Evolutionary conservation across 2,113 vertebrate species (phyloP).

Genomic region (Callithrix jacchus): DNA sequence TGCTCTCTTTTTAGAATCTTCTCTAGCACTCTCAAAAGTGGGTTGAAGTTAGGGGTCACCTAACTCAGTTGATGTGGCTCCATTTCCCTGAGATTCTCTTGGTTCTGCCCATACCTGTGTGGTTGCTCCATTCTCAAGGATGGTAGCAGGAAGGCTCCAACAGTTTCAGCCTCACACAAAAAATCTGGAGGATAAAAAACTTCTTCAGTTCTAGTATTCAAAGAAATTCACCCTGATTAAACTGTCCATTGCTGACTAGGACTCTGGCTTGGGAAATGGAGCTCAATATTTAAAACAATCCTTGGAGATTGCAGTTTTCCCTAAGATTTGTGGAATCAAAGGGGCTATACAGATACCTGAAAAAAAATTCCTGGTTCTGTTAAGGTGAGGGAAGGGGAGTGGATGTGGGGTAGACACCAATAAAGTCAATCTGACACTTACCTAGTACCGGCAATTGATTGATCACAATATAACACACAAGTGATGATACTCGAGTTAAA

Average conservation of each 20-base stretch:
- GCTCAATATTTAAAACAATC: neutral
- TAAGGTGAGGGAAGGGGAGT: neutral
- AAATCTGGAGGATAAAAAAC: neutral
- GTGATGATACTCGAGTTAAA: neutral
- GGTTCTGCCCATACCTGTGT: neutral
- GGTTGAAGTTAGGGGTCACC: neutral
- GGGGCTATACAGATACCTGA: neutral
- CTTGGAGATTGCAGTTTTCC: neutral
- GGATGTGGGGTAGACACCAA: neutral
- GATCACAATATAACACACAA: neutral
- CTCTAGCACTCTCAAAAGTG: neutral
- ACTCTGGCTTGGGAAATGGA: neutral
- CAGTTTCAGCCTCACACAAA: neutral
- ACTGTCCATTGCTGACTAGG: neutral
- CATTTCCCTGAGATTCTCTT: neutral
- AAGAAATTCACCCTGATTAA: neutral
- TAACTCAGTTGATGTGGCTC: neutral
- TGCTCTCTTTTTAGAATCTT: neutral
- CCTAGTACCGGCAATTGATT: neutral
- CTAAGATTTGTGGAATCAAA: neutral
- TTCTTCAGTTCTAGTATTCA: neutral
- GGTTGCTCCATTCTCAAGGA: conserved; percentile 13
- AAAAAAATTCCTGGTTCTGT: conserved; percentile 2
- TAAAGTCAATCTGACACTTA: neutral
- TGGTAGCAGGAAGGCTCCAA: neutral